Base-by-base conservation (phyloP, 2,888 invertebrate species). In the Drosophila anomelani region DNA sequence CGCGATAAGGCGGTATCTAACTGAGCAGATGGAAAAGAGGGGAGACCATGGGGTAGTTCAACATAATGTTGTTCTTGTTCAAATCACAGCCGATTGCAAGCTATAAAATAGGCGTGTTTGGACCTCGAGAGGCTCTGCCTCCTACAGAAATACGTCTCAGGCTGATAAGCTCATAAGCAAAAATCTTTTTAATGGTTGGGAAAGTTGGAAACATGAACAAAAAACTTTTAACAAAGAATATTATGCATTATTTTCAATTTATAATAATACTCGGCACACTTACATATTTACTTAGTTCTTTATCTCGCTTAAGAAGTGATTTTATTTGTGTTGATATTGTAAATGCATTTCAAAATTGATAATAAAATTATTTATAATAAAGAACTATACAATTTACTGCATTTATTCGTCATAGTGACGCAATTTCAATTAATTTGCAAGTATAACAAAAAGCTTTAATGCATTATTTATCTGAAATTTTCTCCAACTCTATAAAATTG, bases 31-130 rank as follows among this genome's bases (percentile, higher is more conserved):
- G 34, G 49, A 34, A 34, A 34, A 51, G 13, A 32, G 34, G 51
- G 51, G 51, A 36, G 15, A 34, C 20, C 2, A 0, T 20, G 49
- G 32, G 17, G 32, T 51, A 20, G 13, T 49, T 49, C 8, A 20
- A 10, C 49, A 32, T 20, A 8, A 9, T 49, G 49, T 51, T 36
- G 5, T 51, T 29, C 29, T 29, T 36, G 51, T 6, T 23, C 15
- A 51, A 51, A 51, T 51, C 51, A 36, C 51, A 51, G 34, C 34
- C 20, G 34, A 36, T 51, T 20, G 34, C 51, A 9, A 36, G 51
- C 34, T 36, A 36, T 51, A 51, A 51, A 51, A 51, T 51, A 34
- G 51, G 51, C 6, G 51, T 51, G 51, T 51, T 51, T 15, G 51
- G 5, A 8, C 51, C 15, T 36, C 20, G 20, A 15, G 34, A 51